Conservation (phyloP, 1,140 invertebrate species). For the Bombus consobrinus region DNA sequence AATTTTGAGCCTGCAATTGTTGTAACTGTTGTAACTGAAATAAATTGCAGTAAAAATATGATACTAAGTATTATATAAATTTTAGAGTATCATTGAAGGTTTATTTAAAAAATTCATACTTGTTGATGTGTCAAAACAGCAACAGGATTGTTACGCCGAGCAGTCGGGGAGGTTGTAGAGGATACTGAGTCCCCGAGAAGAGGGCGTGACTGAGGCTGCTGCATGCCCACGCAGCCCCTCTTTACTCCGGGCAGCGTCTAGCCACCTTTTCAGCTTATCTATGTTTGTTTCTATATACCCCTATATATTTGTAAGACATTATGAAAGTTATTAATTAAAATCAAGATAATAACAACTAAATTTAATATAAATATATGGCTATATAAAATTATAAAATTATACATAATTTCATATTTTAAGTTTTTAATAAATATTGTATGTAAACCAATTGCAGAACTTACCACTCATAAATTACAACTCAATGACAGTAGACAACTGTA, state of each 20-base stretch:
- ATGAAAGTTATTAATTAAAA: conserved; percentile 2
- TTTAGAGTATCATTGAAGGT: not conserved
- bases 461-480: conserved; percentile 25
- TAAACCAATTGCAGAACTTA: not conserved
- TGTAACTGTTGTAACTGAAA: conserved; percentile 83
- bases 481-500: conserved; percentile 21
- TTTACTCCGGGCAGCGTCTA: conserved; percentile 82
- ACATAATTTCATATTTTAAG: not conserved
- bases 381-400: not conserved
- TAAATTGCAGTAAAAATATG: conserved; percentile 32
- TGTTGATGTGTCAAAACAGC: conserved; percentile 83
- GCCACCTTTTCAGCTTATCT: conserved; percentile 76
- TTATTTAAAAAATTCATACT: conserved; percentile 70
- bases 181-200: conserved; percentile 84
- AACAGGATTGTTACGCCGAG: conserved; percentile 80
- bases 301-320: conserved; percentile 62
- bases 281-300: conserved; percentile 48
- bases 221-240: conserved; percentile 85
- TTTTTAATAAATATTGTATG: not conserved
- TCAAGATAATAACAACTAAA: not conserved
- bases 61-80: not conserved
- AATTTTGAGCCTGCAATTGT: conserved; percentile 82
- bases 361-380: not conserved
- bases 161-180: conserved; percentile 83
- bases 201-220: conserved; percentile 85